Evolutionary conservation across 2,797 vertebrate genomes (phyloP).

Genomic region (Agapornis canus): DNA sequence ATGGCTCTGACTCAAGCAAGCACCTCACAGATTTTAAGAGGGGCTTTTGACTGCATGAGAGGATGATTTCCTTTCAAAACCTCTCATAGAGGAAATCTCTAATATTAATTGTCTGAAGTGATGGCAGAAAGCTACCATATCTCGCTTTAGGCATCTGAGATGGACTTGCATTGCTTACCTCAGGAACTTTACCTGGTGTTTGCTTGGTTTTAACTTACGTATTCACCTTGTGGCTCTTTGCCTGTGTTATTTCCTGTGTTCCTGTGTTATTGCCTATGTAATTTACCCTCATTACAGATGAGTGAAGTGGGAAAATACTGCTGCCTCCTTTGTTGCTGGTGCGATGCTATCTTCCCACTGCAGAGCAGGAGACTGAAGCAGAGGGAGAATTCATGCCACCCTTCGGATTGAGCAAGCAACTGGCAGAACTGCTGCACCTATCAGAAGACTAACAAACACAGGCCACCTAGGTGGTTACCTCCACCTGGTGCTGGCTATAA

Average conservation of each 20-base stretch:
- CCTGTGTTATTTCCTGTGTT: not conserved
- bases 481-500: not conserved
- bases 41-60: not conserved
- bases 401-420: fast-evolving
- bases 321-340: not conserved
- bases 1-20: not conserved
- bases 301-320: not conserved
- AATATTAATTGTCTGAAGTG: not conserved
- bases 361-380: not conserved
- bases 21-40: not conserved
- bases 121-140: not conserved
- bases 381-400: not conserved
- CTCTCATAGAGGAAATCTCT: not conserved
- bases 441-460: not conserved
- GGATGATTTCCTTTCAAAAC: not conserved
- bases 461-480: not conserved
- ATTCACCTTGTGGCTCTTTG: not conserved
- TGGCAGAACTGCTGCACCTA: not conserved
- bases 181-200: not conserved
- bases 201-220: not conserved
- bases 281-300: not conserved
- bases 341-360: not conserved
- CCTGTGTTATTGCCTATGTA: not conserved
- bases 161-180: not conserved
- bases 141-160: not conserved